Base-by-base conservation (phyloP, 2,888 invertebrate species). In the Anoplius nigerrimus region DNA sequence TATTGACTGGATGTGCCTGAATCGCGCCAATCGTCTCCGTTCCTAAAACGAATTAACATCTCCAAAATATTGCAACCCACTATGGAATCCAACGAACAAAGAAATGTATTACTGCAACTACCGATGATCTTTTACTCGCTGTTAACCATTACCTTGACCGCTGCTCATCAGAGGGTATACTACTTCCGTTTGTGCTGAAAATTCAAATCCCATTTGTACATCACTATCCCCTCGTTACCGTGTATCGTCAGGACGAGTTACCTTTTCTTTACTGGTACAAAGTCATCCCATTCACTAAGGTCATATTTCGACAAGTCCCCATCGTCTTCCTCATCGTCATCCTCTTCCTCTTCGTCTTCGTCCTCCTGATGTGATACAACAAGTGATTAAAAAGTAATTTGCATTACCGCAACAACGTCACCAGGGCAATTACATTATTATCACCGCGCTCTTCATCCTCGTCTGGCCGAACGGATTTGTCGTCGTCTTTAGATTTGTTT, bases 301-400 rank as follows among this genome's bases (percentile, higher is more conserved):
- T 91, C 91, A 75, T 91, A 91, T 78, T 91, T 91, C 11, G 91
- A 91, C 74, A 91, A 86, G 86, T 91, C 91, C 16, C 89, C 91
- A 79, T 91, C 91, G 53, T 90, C 91, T 52, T 90, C 91, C 6
- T 90, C 91, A 0, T 91, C 91, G 5, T 91, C 91, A 0, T 91
- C 91, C 0, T 90, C 90, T 1, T 90, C 90, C 0, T 89, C 48
- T 8, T 48, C n/a, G n/a, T n/a, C 48, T 8, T 48, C 48, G 4
- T 48, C 48, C 16, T 48, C 48, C 16, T 48, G 1, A 34, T 34
- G 11, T 34, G 11, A 11, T 3, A 34, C 11, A 34, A 34, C 34
- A 2, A n/a, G 5, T 59, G 16, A 8, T 15, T 15, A 34, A 34
- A 20, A 6, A 11, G 5, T 0, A 34, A 27, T 51, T n/a, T n/a